Conservation (phyloP, 2,113 vertebrate genomes). For the Tauraco erythrolophus region DNA sequence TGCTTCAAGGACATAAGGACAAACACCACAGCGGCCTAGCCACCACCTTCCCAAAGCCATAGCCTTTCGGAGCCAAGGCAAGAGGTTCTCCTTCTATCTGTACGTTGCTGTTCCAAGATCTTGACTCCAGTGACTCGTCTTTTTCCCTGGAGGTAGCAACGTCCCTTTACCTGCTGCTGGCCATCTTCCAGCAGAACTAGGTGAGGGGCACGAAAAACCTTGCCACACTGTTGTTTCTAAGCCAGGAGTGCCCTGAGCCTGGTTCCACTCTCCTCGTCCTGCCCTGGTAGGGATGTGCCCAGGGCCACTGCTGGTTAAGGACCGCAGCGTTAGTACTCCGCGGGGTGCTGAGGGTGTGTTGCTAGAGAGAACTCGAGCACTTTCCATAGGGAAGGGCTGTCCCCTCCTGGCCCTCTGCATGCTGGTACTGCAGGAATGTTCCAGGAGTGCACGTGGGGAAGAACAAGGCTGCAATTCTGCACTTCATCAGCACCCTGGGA, state of each 20-base stretch:
- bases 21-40: conserved; percentile 41
- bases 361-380: neutral
- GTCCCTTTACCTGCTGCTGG: neutral
- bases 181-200: neutral
- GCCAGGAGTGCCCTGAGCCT: neutral
- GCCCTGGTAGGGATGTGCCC: neutral
- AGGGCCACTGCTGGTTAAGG: neutral
- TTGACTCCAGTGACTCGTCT: neutral
- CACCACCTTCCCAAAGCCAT: neutral
- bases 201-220: neutral
- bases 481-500: neutral
- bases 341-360: neutral
- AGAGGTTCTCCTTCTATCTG: neutral
- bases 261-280: neutral
- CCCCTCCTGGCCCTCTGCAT: neutral
- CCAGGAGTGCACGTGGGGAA: neutral
- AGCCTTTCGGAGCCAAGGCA: neutral
- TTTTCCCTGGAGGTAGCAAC: neutral
- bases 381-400: neutral
- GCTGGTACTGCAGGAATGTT: neutral
- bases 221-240: neutral
- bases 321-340: fast-evolving
- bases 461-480: neutral
- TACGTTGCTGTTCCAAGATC: neutral
- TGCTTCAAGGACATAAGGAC: neutral